Percentiles rank a stretch among this genome's conserved stretches.
phyloP scores from a whole-genome alignment of 1,140 invertebrate genomes.

The Ganaspis sp. region DNA sequence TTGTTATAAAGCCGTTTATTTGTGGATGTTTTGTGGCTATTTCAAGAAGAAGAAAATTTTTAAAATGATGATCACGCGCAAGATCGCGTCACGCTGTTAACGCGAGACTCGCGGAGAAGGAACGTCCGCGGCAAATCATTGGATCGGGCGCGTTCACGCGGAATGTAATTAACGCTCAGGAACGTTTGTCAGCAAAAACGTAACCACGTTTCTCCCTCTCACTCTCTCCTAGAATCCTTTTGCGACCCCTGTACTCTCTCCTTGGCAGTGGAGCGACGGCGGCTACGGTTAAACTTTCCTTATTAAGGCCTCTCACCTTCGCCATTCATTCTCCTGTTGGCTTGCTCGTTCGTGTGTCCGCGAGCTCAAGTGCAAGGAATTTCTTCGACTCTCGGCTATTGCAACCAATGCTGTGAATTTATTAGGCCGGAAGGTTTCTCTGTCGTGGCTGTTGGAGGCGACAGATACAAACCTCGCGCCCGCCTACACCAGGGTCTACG shows the following conservation, averaged over 20 bases:
- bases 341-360: conserved; percentile 37
- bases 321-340: conserved; percentile 46
- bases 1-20: background rate
- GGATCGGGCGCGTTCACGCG: conserved; percentile 62
- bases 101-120: conserved; percentile 19
- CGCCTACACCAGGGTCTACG: conserved; percentile 47
- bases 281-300: conserved; percentile 68
- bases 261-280: conserved; percentile 28
- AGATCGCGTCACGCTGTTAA: conserved; percentile 22
- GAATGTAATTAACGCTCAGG: conserved; percentile 70
- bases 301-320: conserved; percentile 59
- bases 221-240: background rate
- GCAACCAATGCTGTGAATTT: conserved; percentile 54
- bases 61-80: background rate
- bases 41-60: background rate
- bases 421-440: conserved; percentile 57
- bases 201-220: conserved; percentile 40
- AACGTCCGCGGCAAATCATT: conserved; percentile 60
- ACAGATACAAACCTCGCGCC: conserved; percentile 49
- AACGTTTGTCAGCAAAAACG: conserved; percentile 68
- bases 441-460: conserved; percentile 42
- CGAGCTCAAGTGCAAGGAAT: conserved; percentile 47
- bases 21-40: background rate
- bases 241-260: conserved; percentile 2
- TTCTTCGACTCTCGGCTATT: conserved; percentile 40